phyloP scores from a whole-genome alignment of 2,888 invertebrate genomes.

The Operophtera brumata region DNA sequence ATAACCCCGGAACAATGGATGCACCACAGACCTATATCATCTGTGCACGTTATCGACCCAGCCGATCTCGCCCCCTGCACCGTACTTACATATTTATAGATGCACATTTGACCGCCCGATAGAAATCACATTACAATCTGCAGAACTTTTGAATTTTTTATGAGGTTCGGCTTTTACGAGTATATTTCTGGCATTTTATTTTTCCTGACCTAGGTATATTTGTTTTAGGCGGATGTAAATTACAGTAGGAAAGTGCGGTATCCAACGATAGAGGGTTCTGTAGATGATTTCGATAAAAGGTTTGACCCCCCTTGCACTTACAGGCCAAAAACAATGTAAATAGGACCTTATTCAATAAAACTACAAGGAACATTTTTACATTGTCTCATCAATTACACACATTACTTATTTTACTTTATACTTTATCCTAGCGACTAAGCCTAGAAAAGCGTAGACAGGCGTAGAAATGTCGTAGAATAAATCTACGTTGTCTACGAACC shows the following conservation, averaged over 20 bases:
- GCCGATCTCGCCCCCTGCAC: constrained; percentile 30
- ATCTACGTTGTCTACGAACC: constrained; percentile 5
- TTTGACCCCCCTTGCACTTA: too few relatives aligned
- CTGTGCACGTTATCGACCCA: constrained; percentile 24
- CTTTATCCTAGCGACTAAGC: too few relatives aligned
- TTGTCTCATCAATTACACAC: too few relatives aligned
- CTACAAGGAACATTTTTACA: too few relatives aligned
- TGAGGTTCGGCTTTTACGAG: neutral
- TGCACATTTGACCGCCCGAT: constrained; percentile 23
- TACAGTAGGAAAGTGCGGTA: too few relatives aligned
- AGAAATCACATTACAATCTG: constrained; percentile 11
- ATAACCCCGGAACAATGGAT: neutral
- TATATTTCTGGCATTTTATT: neutral
- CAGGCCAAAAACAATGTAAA: too few relatives aligned
- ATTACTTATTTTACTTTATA: too few relatives aligned
- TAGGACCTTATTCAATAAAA: too few relatives aligned
- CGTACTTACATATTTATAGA: constrained; percentile 33
- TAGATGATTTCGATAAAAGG: too few relatives aligned
- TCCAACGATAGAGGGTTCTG: too few relatives aligned
- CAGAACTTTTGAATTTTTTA: constrained; percentile 8
- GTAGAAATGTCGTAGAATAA: constrained; percentile 2
- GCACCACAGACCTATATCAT: too few relatives aligned
- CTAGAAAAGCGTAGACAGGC: neutral
- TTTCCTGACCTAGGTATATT: neutral
- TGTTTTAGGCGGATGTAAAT: too few relatives aligned